Evolutionary conservation across 1,140 invertebrate genomes (phyloP), one percentile per base, ranked within the genome.

Genomic region (Drosophila pandora): DNA sequence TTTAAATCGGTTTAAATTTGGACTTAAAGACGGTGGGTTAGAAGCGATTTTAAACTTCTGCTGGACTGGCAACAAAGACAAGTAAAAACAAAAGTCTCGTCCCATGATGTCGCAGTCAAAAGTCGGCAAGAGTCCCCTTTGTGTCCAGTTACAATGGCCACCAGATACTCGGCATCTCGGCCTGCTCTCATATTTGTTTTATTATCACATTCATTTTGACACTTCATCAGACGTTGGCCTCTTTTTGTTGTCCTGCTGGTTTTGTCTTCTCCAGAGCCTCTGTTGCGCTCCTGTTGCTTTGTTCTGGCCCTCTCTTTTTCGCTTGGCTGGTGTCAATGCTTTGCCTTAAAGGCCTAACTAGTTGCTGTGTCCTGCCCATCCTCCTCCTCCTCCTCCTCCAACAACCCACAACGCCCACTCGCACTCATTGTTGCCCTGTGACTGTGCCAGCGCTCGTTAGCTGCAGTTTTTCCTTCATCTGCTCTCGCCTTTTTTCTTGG

Each of bases 171-270:
- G 9, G 21, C 12, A 48, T 32, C 59, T 43, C 30, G 55, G 17
- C 21, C 53, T 39, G 28, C 32, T 53, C 52, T 73, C 79, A 70
- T 75, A 82, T 88, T 87, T 88, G 75, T 82, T 88, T 68, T 83
- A 79, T 88, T 87, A 87, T 87, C 80, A 69, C 82, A 87, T 87
- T 82, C 83, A 87, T 87, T 87, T 87, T 88, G 84, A 88, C 83
- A 87, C 83, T 87, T 87, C 83, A 87, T 87, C 83, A 87, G 83
- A 76, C 83, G 83, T 83, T 87, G 83, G 83, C 84, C 83, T 56
- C 34, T 68, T 50, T 75, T 56, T 55, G 41, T 55, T 71, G 34
- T 22, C 39, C 39, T 54, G 57, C 37, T 28, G 48, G 48, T 65
- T 64, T 64, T 57, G 58, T 57, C 61, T 63, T 22, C 61, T 57